A percentile compares a stretch with the other conserved stretches of the same genome.
Conservation (phyloP, 2,797 vertebrate species). For the Chromobotia macracanthus region DNA sequence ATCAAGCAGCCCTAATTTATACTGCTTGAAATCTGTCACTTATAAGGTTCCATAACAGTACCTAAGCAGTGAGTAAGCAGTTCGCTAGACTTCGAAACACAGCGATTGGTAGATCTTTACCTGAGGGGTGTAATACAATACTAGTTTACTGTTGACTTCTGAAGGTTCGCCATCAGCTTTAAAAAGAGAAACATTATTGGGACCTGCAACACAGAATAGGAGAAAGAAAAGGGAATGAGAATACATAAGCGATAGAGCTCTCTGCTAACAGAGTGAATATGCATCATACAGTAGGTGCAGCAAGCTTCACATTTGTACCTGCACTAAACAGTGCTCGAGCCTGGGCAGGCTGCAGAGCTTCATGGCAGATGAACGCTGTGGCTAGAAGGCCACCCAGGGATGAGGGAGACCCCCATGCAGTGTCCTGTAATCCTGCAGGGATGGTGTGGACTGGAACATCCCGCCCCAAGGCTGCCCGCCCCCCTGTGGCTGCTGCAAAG, state of each 20-base stretch:
- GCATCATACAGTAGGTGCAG: not conserved
- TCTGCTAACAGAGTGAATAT: not conserved
- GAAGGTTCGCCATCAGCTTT: constrained; percentile 86
- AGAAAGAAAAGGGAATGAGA: constrained; percentile 22
- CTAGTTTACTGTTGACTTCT: constrained; percentile 86
- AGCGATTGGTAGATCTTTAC: constrained; percentile 68
- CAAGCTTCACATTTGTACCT: constrained; percentile 70
- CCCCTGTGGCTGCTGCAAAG: constrained; percentile 63
- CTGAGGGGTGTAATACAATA: constrained; percentile 98
- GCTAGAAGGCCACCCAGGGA: constrained; percentile 92
- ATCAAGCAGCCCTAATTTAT: too few relatives aligned
- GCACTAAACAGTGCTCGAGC: constrained; percentile 77
- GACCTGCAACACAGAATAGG: constrained; percentile 75
- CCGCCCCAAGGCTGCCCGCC: constrained; percentile 66
- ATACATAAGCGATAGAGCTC: not conserved
- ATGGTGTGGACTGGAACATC: constrained; percentile 85
- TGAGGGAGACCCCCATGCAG: constrained; percentile 91
- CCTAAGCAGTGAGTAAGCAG: too few relatives aligned
- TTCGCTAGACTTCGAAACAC: not conserved
- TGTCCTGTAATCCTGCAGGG: constrained; percentile 91
- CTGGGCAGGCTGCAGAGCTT: constrained; percentile 84
- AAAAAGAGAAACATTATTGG: constrained; percentile 88
- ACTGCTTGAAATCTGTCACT: not conserved
- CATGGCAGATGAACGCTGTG: constrained; percentile 90
- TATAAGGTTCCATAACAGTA: too few relatives aligned